These are phyloP conservation scores for Epirrita christyi DNA, from an alignment of 2,888 invertebrate genomes.

Conservation along the genomic window DNA sequence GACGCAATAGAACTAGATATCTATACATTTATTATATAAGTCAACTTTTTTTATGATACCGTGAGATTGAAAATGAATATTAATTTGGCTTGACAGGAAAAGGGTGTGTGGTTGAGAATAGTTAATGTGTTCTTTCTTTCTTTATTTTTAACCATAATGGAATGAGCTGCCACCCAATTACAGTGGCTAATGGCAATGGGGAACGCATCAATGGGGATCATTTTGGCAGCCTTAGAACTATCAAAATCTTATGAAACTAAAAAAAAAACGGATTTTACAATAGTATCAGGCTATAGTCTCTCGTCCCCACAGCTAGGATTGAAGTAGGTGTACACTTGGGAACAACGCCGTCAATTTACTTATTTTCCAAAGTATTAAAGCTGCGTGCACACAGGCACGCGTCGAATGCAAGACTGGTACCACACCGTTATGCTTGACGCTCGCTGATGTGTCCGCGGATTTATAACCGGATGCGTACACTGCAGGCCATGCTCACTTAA, in stretches of 20 bases:
- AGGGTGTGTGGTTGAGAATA: constrained; percentile 25
- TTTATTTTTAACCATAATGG: constrained; percentile 4
- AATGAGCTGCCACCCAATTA: no score
- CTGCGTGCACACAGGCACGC: constrained; percentile 33
- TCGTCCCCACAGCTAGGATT: no score
- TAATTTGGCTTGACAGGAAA: constrained; percentile 36
- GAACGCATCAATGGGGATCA: no score
- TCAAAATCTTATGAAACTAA: no score
- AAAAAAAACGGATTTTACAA: no score
- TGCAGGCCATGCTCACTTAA: constrained; percentile 26
- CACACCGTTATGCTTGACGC: constrained; percentile 54
- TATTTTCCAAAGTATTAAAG: neutral
- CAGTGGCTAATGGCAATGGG: no score
- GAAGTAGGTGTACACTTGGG: no score
- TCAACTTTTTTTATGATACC: constrained; percentile 22
- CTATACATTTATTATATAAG: no score
- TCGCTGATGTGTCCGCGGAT: constrained; percentile 55
- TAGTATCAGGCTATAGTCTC: no score
- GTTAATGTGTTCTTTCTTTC: constrained; percentile 25
- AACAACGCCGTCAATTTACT: no score
- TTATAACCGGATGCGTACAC: constrained; percentile 53
- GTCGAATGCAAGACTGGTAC: constrained; percentile 43
- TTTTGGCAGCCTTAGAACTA: no score
- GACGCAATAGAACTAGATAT: no score
- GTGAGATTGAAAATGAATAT: constrained; percentile 30